phyloP scores from a whole-genome alignment of 2,888 invertebrate species.

The Cosmia trapezina region DNA sequence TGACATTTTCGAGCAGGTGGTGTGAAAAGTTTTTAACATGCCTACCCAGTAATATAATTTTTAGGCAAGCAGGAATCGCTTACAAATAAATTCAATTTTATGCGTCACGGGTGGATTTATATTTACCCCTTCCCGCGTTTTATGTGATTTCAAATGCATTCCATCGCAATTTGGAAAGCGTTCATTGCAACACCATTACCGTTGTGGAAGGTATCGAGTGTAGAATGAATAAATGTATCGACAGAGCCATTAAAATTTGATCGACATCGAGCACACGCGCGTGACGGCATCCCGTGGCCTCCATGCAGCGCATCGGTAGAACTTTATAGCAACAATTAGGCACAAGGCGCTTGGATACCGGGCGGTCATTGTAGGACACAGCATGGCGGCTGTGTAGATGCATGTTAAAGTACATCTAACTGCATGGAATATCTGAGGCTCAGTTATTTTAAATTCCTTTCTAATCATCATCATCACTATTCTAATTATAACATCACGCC shows the following conservation, averaged over 20 bases:
- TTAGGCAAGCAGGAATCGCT: not conserved
- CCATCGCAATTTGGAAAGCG: constrained; percentile 69
- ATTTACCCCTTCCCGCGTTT: not conserved
- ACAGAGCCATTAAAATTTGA: constrained; percentile 79
- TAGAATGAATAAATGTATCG: constrained; percentile 72
- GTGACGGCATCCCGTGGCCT: constrained; percentile 79
- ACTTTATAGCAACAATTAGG: constrained; percentile 61
- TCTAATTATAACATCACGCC: not conserved
- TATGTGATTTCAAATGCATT: constrained; percentile 23
- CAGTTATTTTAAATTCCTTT: constrained; percentile 24
- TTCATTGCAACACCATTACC: constrained; percentile 69
- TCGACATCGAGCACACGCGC: constrained; percentile 73
- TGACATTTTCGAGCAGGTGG: too few relatives aligned
- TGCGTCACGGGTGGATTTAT: not conserved
- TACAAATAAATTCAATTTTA: not conserved
- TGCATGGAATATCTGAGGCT: constrained; percentile 1
- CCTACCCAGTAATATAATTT: not conserved
- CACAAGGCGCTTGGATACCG: constrained; percentile 50
- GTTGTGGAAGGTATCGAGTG: constrained; percentile 66
- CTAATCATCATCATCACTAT: too few relatives aligned
- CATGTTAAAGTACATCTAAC: constrained; percentile 4
- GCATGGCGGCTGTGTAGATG: constrained; percentile 12
- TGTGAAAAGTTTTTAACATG: not conserved
- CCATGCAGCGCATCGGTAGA: constrained; percentile 68
- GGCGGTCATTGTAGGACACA: constrained; percentile 40